Evolutionary conservation across 2,888 invertebrate genomes (phyloP), one percentile per base, ranked within the genome.

Genomic region (Cybosia mesomella): DNA sequence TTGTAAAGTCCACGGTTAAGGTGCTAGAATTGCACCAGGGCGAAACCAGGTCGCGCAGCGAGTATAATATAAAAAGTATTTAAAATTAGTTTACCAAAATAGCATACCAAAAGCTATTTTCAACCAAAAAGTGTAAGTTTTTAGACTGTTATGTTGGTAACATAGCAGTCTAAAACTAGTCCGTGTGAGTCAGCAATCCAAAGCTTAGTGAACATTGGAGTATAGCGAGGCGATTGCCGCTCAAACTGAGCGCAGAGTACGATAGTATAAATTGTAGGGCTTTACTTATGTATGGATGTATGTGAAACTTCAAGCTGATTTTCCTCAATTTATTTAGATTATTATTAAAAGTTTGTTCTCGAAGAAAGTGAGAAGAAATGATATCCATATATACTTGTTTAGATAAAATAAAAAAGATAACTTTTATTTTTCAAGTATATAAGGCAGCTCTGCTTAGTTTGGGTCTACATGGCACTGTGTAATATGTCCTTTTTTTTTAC

Each of bases 291-390:
- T 65, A 39, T 54, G 24, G 49, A 65, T 57, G 49, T 65, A 57
- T 24, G 60, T 60, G 39, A 9, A 21, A 54, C 59, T 60, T n/a
- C n/a, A 28, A 57, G 54, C 32, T 75, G 58, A 66, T 64, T 76
- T 72, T 75, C 70, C 76, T 78, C 76, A 76, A 76, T 78, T 72
- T 75, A 62, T 70, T 70, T 66, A 28, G 63, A 72, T 66, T 66
- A 63, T 49, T 66, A 61, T 58, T 68, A 49, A 64, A 28, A 78
- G 65, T 64, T 66, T 75, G 64, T 28, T 36, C 39, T n/a, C 36
- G 43, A 32, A 58, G 32, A 64, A 67, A 67, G 66, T 66, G 69
- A 62, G 32, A 62, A 62, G 18, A 62, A 34, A 67, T 18, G 11
- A 53, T 18, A 22, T 32, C 22, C 18, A 32, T 24, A 28, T 22